Evolutionary conservation across 2,113 vertebrate species (phyloP), one percentile per base, ranked within the genome.

Genomic region (Pheucticus melanocephalus): DNA sequence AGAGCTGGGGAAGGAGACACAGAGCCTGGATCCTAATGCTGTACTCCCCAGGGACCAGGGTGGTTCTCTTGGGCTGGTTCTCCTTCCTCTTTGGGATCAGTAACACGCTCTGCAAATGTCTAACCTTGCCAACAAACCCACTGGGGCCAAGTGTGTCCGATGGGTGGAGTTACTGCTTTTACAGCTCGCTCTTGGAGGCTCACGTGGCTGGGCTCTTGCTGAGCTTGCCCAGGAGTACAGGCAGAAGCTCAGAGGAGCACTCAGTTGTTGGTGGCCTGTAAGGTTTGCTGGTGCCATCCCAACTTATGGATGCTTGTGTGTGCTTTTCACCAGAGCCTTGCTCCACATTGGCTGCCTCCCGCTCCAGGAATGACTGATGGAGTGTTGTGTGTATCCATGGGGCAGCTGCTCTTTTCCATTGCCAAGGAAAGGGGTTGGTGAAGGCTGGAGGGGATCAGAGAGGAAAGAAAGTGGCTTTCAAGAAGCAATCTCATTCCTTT

Each of bases 81-180:
- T 76, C 47, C 13, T 48, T 82, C 45, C 31, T 47, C 42, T 45
- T 39, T 47, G 63, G 53, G n/a, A 11, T 19, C 50, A 25, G 50
- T 56, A 33, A 48, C 24, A 10, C 0, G 0, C 61, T 79, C 57
- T 12, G 47, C 61, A 47, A 72, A 57, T 11, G 0, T 50, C 3
- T 4, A 6, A 33, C 37, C 76, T 80, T 47, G 59, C 30, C 8
- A 3, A 11, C 44, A 81, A 64, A 60, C 39, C 47, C 28, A 1
- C 10, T 0, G 0, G 57, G 54, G 60, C 60, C 63, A 10, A 28
- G 53, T 0, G 0, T 27, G n/a, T 56, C 78, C 0, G 1, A 5
- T 2, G 11, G 25, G 25, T 45, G 61, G 30, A 71, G 57, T 42
- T 30, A 4, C 1, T 33, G 72, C 59, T 68, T 88, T 54, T 47